phyloP scores from a whole-genome alignment of 2,113 vertebrate genomes.

The Caracal caracal region DNA sequence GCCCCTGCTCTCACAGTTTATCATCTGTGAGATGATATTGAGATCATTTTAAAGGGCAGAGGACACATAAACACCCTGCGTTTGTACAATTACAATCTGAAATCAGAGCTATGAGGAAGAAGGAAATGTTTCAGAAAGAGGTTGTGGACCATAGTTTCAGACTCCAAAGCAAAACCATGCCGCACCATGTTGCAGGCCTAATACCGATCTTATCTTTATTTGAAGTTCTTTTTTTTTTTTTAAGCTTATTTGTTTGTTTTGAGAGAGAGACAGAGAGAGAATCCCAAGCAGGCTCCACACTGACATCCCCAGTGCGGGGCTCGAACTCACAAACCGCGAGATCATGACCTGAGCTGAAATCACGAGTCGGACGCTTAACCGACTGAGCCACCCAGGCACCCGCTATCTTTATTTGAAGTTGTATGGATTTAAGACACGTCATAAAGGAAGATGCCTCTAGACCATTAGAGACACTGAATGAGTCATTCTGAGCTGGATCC shows the following conservation, averaged over 20 bases:
- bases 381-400: too few species aligned
- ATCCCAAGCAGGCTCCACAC: too few species aligned
- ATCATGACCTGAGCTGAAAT: too few species aligned
- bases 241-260: too few species aligned
- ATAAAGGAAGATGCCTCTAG: background rate
- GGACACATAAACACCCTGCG: background rate
- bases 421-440: background rate
- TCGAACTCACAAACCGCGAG: too few species aligned
- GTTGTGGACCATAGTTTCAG: background rate
- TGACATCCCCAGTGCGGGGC: too few species aligned
- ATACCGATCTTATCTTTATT: background rate
- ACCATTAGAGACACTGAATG: background rate
- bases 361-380: too few species aligned
- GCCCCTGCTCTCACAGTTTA: background rate
- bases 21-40: background rate
- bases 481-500: background rate
- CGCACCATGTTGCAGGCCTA: background rate
- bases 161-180: background rate
- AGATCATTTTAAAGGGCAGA: background rate
- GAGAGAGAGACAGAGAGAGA: too few species aligned
- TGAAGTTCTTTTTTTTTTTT: background rate
- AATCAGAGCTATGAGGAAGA: background rate
- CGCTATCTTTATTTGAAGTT: background rate
- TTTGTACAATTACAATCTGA: background rate
- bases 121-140: background rate